Evolutionary conservation across 1,140 invertebrate species (phyloP), one percentile per base, ranked within the genome.

Genomic region (Bombus impatiens): DNA sequence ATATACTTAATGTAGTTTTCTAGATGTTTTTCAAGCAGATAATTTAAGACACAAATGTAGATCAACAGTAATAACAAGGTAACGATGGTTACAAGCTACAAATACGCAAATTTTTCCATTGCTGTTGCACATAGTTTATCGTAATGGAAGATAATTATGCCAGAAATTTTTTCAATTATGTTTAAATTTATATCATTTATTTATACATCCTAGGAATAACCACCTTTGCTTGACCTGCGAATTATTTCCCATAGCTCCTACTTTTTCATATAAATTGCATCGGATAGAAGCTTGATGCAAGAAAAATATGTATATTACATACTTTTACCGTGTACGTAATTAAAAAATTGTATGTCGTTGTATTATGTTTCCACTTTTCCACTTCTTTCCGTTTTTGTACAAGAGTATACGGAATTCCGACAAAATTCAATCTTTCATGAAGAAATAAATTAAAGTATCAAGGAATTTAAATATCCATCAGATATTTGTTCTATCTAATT

Each of bases 101-200:
- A 13, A 47, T n/a, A 12, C 28, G 72, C n/a, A 75, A 75, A 47
- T 47, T 47, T 75, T 32, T 47, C 42, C n/a, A 25, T 42, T 53
- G n/a, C 40, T 40, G 42, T 75, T 75, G n/a, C n/a, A 12, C 9
- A 3, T 75, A 32, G 1, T 47, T 15, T 28, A 47, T n/a, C 6
- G 18, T 47, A 75, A 75, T 75, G 42, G 8, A 74, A 47, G 72
- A 74, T 74, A n/a, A 75, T 75, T 75, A 32, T 40, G 25, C n/a
- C 72, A 75, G 72, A 32, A 32, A 35, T 32, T 12, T 28, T 22
- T n/a, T 32, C 42, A 74, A 25, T 35, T 47, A 75, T 75, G n/a
- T 75, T 32, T 32, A 32, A 75, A 47, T 75, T 75, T 47, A 47
- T 75, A n/a, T 47, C 72, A 32, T 47, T 75, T 32, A 47, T 47